Percentiles rank a stretch among this genome's conserved stretches.
Evolutionary conservation across 2,113 vertebrate genomes (phyloP).

Genomic region (Ammodytes marinus): DNA sequence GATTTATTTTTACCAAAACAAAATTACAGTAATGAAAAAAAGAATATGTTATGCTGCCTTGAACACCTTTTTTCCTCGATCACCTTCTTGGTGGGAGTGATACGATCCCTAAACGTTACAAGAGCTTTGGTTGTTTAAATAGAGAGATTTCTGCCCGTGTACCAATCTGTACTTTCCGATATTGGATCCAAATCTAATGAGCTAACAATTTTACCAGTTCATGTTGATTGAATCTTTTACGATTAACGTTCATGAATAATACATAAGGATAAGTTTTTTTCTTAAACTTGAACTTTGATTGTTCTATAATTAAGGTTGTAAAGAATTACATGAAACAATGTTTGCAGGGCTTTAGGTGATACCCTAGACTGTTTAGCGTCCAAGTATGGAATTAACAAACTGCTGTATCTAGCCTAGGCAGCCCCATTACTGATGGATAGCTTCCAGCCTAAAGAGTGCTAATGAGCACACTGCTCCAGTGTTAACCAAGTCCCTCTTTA

Average conservation of each 20-base stretch:
- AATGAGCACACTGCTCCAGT: conserved; percentile 68
- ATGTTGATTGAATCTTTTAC: too few relatives aligned
- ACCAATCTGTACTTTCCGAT: too few relatives aligned
- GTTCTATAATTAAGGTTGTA: conserved; percentile 12
- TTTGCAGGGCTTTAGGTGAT: conserved; percentile 17
- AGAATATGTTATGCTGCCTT: not conserved
- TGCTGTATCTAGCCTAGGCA: conserved; percentile 63
- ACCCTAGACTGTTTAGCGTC: conserved; percentile 38
- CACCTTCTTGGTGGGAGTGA: not conserved
- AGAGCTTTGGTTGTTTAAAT: too few relatives aligned
- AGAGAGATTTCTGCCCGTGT: too few relatives aligned
- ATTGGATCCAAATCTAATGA: too few relatives aligned
- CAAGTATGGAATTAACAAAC: conserved; percentile 54
- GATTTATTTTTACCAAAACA: not conserved
- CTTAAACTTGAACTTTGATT: not conserved
- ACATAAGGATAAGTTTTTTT: not conserved
- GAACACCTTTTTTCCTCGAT: too few relatives aligned
- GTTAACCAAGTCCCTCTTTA: conserved; percentile 69
- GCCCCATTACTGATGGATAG: conserved; percentile 57
- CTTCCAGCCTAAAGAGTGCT: conserved; percentile 62
- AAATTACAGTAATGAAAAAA: not conserved
- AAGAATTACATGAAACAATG: conserved; percentile 10
- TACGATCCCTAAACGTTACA: too few relatives aligned
- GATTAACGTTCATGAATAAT: not conserved
- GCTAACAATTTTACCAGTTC: too few relatives aligned